Evolutionary conservation across 1,140 invertebrate species (phyloP).

Genomic region (Drosophila lowei): DNA sequence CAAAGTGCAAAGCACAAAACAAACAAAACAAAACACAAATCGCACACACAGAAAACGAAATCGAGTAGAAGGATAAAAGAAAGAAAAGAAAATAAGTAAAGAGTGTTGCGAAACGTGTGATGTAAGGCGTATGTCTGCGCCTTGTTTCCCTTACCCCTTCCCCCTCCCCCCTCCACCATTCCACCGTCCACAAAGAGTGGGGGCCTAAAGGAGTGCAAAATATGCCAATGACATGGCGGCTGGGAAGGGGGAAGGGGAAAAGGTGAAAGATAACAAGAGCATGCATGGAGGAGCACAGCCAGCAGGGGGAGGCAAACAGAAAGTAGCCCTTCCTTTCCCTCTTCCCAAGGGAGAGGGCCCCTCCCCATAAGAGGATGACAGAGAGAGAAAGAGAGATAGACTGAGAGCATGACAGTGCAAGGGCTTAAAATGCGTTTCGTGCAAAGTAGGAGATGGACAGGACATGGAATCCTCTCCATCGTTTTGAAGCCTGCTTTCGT

Average conservation of each 20-base stretch:
- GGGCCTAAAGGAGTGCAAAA: conserved; percentile 39
- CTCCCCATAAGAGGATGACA: no score
- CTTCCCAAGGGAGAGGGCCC: background rate
- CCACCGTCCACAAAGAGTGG: background rate
- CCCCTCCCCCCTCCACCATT: no score
- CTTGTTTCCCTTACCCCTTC: no score
- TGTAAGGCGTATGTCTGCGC: conserved; percentile 1
- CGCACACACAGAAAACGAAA: conserved; percentile 40
- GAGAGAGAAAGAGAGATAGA: no score
- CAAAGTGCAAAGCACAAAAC: conserved; percentile 53
- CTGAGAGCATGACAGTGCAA: no score
- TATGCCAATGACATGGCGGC: conserved; percentile 58
- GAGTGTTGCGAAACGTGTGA: conserved; percentile 16
- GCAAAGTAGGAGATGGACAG: no score
- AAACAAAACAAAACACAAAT: conserved; percentile 50
- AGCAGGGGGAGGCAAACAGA: conserved; percentile 9
- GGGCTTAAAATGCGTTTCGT: no score
- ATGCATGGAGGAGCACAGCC: conserved; percentile 12
- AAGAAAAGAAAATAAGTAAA: conserved; percentile 18
- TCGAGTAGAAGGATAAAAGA: conserved; percentile 23
- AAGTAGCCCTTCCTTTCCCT: background rate
- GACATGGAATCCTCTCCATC: no score
- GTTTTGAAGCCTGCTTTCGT: no score
- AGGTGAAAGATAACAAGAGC: conserved; percentile 34
- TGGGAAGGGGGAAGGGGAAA: conserved; percentile 8